phyloP scores from a whole-genome alignment of 1,140 invertebrate species.

The Gerris buenoi region DNA sequence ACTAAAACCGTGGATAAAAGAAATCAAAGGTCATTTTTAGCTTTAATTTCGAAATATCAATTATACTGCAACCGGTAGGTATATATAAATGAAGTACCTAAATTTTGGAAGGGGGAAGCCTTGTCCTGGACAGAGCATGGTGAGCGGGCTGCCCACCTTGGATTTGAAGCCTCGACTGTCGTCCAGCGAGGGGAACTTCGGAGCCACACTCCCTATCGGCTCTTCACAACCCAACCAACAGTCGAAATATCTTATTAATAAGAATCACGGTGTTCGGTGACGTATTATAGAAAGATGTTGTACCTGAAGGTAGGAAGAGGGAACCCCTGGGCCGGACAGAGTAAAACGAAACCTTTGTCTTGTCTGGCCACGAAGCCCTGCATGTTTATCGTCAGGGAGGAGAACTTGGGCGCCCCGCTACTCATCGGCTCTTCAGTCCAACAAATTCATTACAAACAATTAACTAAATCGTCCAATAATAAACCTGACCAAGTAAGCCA shows the following conservation, averaged over 20 bases:
- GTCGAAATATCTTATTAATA: too few species aligned
- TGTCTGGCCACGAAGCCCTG: conserved; percentile 16
- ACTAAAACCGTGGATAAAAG: too few species aligned
- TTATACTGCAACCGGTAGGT: too few species aligned
- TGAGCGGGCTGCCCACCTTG: conserved; percentile 2
- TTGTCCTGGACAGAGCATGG: conserved; percentile 45
- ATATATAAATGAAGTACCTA: conserved; percentile 25
- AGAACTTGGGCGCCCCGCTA: conserved; percentile 40
- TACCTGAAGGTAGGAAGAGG: conserved; percentile 37
- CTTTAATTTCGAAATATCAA: too few species aligned
- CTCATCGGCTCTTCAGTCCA: conserved; percentile 48
- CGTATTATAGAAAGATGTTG: conserved; percentile 6
- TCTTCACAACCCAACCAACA: conserved; percentile 32
- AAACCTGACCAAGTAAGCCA: too few species aligned
- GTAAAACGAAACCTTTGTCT: conserved; percentile 22
- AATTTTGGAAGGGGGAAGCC: conserved; percentile 49
- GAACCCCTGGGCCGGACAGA: conserved; percentile 41
- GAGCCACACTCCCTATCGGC: conserved; percentile 50
- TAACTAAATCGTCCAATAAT: too few species aligned
- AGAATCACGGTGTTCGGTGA: too few species aligned
- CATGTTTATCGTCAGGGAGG: conserved; percentile 21
- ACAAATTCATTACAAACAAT: too few species aligned
- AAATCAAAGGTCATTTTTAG: too few species aligned
- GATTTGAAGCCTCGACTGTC: conserved; percentile 15
- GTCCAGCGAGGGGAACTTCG: conserved; percentile 30